A percentile compares a stretch with the other conserved stretches of the same genome.
These are phyloP conservation scores for Tangachromis dhanisi DNA, from an alignment of 2,113 vertebrate genomes.

Conservation along the genomic window DNA sequence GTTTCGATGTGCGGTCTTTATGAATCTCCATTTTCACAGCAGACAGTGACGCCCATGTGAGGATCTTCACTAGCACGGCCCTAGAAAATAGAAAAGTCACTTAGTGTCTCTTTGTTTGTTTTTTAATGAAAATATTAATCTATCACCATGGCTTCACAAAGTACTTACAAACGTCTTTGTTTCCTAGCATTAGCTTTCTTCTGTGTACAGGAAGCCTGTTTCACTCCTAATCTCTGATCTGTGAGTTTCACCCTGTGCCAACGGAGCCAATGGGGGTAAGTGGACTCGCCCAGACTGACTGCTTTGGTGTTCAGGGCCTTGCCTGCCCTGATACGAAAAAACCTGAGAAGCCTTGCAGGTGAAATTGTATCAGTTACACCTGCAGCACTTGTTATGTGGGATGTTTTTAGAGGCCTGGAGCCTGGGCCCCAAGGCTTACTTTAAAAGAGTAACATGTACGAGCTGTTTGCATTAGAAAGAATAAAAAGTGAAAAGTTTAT, in stretches of 20 bases:
- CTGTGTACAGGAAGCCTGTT: background rate
- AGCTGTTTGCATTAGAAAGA: background rate
- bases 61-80: background rate
- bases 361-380: background rate
- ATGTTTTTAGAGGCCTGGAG: background rate
- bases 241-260: accelerated
- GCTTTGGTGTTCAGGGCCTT: background rate
- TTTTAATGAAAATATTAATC: background rate
- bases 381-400: background rate
- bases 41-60: background rate
- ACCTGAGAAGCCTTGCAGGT: background rate
- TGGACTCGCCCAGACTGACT: background rate
- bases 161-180: accelerated
- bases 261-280: accelerated
- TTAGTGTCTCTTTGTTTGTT: background rate
- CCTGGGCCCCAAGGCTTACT: accelerated
- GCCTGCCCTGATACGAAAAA: background rate
- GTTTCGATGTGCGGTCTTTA: accelerated
- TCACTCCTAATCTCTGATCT: background rate
- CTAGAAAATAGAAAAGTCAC: background rate
- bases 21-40: background rate
- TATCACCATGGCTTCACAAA: background rate
- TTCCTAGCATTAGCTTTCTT: background rate
- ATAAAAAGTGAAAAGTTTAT: background rate
- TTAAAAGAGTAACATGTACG: accelerated